Percentiles rank a stretch among this genome's conserved stretches.
Conservation (phyloP, 2,888 invertebrate species). For the Lacanobia wlatinum region DNA sequence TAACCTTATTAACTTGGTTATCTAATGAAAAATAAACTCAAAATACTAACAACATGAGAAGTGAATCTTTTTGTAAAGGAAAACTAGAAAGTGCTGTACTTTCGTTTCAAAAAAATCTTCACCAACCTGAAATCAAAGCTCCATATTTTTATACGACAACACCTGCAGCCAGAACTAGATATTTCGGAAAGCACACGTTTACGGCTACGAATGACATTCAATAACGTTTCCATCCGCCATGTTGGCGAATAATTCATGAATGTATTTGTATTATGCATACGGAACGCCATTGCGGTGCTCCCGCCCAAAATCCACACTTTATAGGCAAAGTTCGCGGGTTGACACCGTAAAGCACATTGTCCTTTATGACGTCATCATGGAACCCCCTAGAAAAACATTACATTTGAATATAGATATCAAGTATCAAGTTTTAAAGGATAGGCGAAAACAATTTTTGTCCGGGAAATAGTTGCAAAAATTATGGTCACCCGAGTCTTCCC, state of each 20-base stretch:
- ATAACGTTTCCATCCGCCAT: slow-evolving; percentile 66
- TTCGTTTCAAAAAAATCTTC: not conserved
- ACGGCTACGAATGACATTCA: slow-evolving; percentile 67
- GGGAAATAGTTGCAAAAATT: not conserved
- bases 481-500: slow-evolving; percentile 11
- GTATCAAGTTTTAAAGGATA: slow-evolving; percentile 42
- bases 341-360: slow-evolving; percentile 63
- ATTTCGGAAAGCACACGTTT: slow-evolving; percentile 65
- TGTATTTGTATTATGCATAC: slow-evolving; percentile 70
- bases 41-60: not conserved
- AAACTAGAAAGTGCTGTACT: not conserved
- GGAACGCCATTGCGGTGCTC: slow-evolving; percentile 59
- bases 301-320: slow-evolving; percentile 63
- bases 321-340: slow-evolving; percentile 65
- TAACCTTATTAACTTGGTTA: not conserved
- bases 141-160: slow-evolving; percentile 53
- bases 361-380: slow-evolving; percentile 63
- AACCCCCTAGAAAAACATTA: slow-evolving; percentile 57
- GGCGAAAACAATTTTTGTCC: slow-evolving; percentile 26
- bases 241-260: slow-evolving; percentile 67
- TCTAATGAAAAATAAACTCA: not conserved
- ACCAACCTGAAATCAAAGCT: slow-evolving; percentile 44
- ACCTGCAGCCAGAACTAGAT: slow-evolving; percentile 63
- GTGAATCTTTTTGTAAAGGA: not conserved
- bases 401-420: slow-evolving; percentile 59